Evolutionary conservation across 2,113 vertebrate species (phyloP), one percentile per base, ranked within the genome.

Genomic region (Aptenodytes forsteri): DNA sequence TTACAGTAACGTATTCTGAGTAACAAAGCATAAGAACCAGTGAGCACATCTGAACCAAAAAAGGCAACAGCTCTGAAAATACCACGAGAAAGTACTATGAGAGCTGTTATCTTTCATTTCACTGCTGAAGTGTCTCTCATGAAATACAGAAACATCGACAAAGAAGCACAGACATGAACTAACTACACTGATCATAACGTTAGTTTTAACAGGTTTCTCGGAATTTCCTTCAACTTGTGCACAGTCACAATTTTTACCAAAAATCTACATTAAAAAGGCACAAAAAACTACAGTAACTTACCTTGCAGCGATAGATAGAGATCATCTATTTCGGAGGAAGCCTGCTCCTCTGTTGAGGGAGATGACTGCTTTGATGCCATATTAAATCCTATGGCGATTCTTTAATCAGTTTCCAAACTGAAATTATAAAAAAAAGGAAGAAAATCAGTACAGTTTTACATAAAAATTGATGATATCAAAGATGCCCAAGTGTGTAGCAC

Each of bases 261-360:
- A 93, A 93, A 84, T 46, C 15, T n/a, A 54, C 52, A 46, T 8
- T 34, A 46, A 69, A 64, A 90, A 58, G 23, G 30, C 12, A 25
- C 6, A 47, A 49, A 47, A 87, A 93, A 46, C 36, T 42, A 36
- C 34, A 50, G 65, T 32, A 47, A 82, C 80, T 92, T 97, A 98
- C 98, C 98, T 98, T 98, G 98, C 86, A 98, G 79, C 2, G 97
- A 98, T 20, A 98, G 93, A 20, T 96, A 94, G 44, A 97, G 98
- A 83, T 98, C 97, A 25, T 98, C 98, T 34, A 98, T 98, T 96
- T 96, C 98, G 10, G 91, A 93, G 92, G 98, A 97, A 83, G 75
- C 83, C 91, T 97, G 97, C 44, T 98, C 97, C 58, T 98, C 98
- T 55, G 94, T 67, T 1, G 75, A 29, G 29, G 98, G 88, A 93